Evolutionary conservation across 2,113 vertebrate genomes (phyloP), one percentile per base, ranked within the genome.

Genomic region (Cinclus mexicanus): DNA sequence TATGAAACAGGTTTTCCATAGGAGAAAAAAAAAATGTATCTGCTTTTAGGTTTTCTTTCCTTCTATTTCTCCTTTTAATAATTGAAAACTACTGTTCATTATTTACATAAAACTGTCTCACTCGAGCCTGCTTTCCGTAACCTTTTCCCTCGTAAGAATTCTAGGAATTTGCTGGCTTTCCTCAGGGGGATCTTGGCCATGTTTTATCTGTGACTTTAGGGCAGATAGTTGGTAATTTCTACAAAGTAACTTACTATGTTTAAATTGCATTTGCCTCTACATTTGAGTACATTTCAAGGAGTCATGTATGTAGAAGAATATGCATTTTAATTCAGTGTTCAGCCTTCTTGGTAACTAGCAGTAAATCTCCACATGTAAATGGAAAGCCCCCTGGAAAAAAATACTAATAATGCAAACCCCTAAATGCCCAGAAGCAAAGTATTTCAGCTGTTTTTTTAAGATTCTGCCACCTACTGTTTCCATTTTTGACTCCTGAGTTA

Each of bases 61-160:
- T 95, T 89, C 84, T 61, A 89, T 74, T 97, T 97, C 90, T 97
- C 56, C 47, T 81, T 97, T 93, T 95, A 98, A 98, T 98, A 98
- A 97, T 97, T 97, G 94, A 97, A 98, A 98, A 97, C 96, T 97
- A 98, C 97, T 98, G 96, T 95, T 98, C 96, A 63, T 97, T 98
- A 98, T 98, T 98, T 98, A 98, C 95, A 96, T 95, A 97, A 98
- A 98, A 95, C 93, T 97, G 90, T 95, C 94, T 98, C 94, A 96
- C 97, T 94, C 96, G 95, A 56, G 90, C 93, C 95, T 97, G 96
- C 95, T 97, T 98, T 97, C 97, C 83, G 31, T 98, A 98, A 98
- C 98, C 98, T 98, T 98, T 98, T 96, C 97, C 98, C 97, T 97
- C 10, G 0, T 81, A 98, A 96, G 97, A 98, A 98, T 98, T 98